phyloP scores from a whole-genome alignment of 2,888 invertebrate species.

The Piscicola geometra region DNA sequence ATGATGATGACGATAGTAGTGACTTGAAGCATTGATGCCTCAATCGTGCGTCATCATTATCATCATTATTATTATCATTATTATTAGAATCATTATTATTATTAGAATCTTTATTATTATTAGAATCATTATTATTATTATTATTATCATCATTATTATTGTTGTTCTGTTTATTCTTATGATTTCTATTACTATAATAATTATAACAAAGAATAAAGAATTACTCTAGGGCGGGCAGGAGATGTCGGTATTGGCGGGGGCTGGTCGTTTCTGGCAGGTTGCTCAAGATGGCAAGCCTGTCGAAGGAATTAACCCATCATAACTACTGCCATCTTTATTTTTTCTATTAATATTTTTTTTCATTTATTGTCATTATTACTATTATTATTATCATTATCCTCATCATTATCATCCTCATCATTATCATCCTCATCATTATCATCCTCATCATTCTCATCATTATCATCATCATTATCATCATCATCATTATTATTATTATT shows the following conservation, averaged over 20 bases:
- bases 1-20: slow-evolving; percentile 12
- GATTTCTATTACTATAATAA: background rate
- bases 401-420: too few species aligned
- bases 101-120: slow-evolving; percentile 12
- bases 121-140: background rate
- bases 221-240: slow-evolving; percentile 59
- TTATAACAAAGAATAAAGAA: background rate
- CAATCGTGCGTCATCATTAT: background rate
- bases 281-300: slow-evolving; percentile 62
- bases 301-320: too few species aligned
- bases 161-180: background rate
- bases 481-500: too few species aligned
- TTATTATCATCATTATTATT: slow-evolving; percentile 10
- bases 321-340: too few species aligned
- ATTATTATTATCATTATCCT: too few species aligned
- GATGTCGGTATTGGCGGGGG: slow-evolving; percentile 64
- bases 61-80: slow-evolving; percentile 9
- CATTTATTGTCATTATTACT: too few species aligned
- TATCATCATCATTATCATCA: too few species aligned
- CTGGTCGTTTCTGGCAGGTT: slow-evolving; percentile 70
- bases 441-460: too few species aligned
- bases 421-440: too few species aligned
- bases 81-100: slow-evolving; percentile 6
- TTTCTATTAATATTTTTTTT: too few species aligned
- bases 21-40: too few species aligned